Evolutionary conservation across 1,140 invertebrate species (phyloP).

Genomic region (Thalassaphorura encarpata): DNA sequence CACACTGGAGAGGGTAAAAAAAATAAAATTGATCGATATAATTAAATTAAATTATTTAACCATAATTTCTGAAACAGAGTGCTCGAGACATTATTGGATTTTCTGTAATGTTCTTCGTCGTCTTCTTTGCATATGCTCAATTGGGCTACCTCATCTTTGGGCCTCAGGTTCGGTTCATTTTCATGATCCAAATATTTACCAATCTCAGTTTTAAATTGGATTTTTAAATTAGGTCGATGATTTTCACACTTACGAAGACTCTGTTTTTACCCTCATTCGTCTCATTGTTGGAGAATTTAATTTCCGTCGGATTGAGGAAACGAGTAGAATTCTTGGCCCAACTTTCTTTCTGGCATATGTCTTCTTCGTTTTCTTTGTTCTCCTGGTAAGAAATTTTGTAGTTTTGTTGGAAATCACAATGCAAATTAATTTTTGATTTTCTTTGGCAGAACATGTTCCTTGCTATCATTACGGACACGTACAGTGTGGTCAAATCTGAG

Average conservation of each 20-base stretch:
- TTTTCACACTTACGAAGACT: conserved; percentile 50
- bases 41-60: too few relatives aligned
- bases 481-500: conserved; percentile 59
- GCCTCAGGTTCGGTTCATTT: conserved; percentile 52
- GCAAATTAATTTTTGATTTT: too few relatives aligned
- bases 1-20: conserved; percentile 47
- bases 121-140: conserved; percentile 68
- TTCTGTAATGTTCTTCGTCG: conserved; percentile 69
- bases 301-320: conserved; percentile 56
- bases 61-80: conserved; percentile 50
- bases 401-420: too few relatives aligned
- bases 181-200: not conserved
- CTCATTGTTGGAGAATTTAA: conserved; percentile 72
- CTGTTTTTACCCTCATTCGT: conserved; percentile 60
- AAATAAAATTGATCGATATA: not conserved
- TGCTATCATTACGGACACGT: conserved; percentile 71
- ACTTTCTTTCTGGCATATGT: conserved; percentile 68
- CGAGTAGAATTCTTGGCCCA: conserved; percentile 63
- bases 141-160: conserved; percentile 59
- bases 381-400: conserved; percentile 49
- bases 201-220: not conserved
- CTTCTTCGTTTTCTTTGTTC: conserved; percentile 72
- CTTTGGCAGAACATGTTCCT: conserved; percentile 67
- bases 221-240: conserved; percentile 42
- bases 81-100: conserved; percentile 63